Percentiles rank a stretch among this genome's conserved stretches.
phyloP scores from a whole-genome alignment of 2,888 invertebrate species.

The Torymus auratus region DNA sequence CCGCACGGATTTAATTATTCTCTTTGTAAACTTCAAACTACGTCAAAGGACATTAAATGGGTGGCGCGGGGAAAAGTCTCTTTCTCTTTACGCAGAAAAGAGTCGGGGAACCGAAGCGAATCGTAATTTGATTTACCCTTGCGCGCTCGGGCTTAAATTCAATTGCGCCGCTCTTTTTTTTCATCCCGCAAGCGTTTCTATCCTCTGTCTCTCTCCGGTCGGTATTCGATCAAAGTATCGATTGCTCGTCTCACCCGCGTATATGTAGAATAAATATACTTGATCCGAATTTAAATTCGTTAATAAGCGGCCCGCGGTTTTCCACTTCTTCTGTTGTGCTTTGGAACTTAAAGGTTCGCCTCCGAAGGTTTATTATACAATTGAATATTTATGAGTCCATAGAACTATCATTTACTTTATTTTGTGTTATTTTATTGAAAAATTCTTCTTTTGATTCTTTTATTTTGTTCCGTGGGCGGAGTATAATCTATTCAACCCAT shows the following conservation, averaged over 20 bases:
- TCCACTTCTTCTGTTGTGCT: neutral
- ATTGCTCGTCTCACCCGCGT: neutral
- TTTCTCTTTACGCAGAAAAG: neutral
- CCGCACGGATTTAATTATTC: neutral
- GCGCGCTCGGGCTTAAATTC: slow-evolving; percentile 6
- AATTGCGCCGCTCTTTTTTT: slow-evolving; percentile 8
- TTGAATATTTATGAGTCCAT: too few relatives aligned
- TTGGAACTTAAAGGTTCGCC: neutral
- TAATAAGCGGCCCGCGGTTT: neutral
- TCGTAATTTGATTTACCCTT: slow-evolving; percentile 11
- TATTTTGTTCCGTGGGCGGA: too few relatives aligned
- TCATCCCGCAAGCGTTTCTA: slow-evolving; percentile 2
- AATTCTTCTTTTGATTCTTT: too few relatives aligned
- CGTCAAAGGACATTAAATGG: neutral
- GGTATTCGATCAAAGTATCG: slow-evolving; percentile 8
- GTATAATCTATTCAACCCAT: too few relatives aligned
- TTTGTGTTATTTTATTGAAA: too few relatives aligned
- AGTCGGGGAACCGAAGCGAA: slow-evolving; percentile 4
- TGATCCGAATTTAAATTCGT: neutral
- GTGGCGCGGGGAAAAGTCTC: neutral
- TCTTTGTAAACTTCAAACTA: slow-evolving; percentile 1
- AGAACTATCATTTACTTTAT: too few relatives aligned
- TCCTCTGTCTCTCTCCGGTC: neutral
- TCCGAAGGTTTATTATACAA: too few relatives aligned
- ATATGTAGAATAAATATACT: slow-evolving; percentile 12